Percentiles rank a stretch among this genome's conserved stretches.
Conservation (phyloP, 1,140 invertebrate species). For the Apis laboriosa region DNA sequence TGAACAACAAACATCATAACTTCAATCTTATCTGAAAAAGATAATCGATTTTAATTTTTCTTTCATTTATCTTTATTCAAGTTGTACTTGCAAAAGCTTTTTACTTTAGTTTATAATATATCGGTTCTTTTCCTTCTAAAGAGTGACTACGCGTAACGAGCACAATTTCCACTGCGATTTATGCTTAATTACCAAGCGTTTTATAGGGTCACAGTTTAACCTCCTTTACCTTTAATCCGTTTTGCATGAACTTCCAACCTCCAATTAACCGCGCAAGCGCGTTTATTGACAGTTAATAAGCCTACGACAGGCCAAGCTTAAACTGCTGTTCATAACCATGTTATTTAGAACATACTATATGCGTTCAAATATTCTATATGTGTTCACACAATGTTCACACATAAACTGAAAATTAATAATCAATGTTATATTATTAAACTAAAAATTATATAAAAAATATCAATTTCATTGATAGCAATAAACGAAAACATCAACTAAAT, state of each 20-base stretch:
- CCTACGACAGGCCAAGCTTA: slow-evolving; percentile 20
- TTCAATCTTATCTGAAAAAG: no score
- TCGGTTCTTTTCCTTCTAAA: background rate
- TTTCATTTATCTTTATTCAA: slow-evolving; percentile 12
- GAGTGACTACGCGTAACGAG: slow-evolving; percentile 34
- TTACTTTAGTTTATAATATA: slow-evolving; percentile 8
- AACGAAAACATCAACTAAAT: no score
- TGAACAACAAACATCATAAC: background rate
- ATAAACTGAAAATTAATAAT: background rate
- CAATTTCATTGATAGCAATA: no score
- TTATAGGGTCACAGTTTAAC: slow-evolving; percentile 41
- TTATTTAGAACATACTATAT: background rate
- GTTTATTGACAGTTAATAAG: slow-evolving; percentile 43
- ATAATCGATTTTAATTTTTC: background rate
- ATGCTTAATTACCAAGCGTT: slow-evolving; percentile 44
- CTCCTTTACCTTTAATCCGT: slow-evolving; percentile 48
- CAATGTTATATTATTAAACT: background rate
- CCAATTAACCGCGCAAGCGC: slow-evolving; percentile 30
- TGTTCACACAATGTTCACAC: no score
- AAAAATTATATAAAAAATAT: no score
- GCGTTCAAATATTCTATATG: no score
- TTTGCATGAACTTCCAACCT: slow-evolving; percentile 25
- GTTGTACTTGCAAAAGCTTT: background rate
- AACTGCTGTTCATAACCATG: slow-evolving; percentile 5
- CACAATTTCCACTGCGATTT: slow-evolving; percentile 45